Base-by-base conservation (phyloP, 2,113 vertebrate species). In the Collichthys lucidus region DNA sequence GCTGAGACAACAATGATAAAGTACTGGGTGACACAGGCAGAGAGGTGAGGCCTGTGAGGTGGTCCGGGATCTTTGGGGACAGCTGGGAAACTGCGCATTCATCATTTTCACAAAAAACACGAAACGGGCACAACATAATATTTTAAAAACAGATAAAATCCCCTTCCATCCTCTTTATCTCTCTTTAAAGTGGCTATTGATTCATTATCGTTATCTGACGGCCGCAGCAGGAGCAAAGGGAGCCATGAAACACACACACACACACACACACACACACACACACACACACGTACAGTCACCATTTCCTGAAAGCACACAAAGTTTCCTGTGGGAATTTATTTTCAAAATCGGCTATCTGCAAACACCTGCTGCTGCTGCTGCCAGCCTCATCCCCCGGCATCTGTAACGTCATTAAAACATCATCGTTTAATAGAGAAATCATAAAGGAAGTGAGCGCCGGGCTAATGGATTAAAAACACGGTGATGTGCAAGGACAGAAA, bases 101-200 rank as follows among this genome's bases (percentile, higher is more conserved):
- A 87, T 86, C 70, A 84, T 68, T 90, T 91, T 88, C 49, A 79
- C 60, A 86, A 66, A 86, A 66, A 89, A 87, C 88, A 89, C 40
- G 4, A 86, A 79, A 70, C 2, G 56, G 52, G 74, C 8, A 82
- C 77, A 86, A 79, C 82, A 86, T 83, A 88, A 91, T 93, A 91
- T 92, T 93, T 89, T 56, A 81, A 89, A 90, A 88, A 78, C 85
- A 80, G 84, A 89, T 89, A 89, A 91, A 88, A 88, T 64, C 76
- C 64, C n/a, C 71, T n/a, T 56, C 71, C 82, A 81, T 83, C 79
- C 74, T 65, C 56, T 74, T 69, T 77, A 87, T 89, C 81, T 83
- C 19, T 53, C 56, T 57, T 70, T 9, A 1, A 60, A 68, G 68
- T 20, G 61, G 65, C 61, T 89, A 80, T 88, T 84, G 85, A 87